A percentile compares a stretch with the other conserved stretches of the same genome.
Evolutionary conservation across 2,797 vertebrate genomes (phyloP).

Genomic region (Galaxias olidus): DNA sequence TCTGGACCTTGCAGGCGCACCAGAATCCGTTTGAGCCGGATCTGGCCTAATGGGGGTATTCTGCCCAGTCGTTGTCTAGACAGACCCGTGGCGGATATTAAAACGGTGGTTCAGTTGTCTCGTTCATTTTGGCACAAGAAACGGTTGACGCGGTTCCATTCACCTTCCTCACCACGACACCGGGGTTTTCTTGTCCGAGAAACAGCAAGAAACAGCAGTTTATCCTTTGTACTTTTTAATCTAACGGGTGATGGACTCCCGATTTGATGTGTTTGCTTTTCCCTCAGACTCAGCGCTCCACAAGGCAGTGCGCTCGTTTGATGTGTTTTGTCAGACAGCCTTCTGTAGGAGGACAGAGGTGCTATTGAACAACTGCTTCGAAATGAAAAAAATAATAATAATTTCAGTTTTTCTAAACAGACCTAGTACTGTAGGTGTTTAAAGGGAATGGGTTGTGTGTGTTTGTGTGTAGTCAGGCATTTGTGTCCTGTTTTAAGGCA

Average conservation of each 20-base stretch:
- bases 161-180: neutral
- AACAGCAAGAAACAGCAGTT: neutral
- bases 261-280: constrained; percentile 12
- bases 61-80: too few species aligned
- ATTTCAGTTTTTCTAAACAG: constrained; percentile 9
- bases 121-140: neutral
- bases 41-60: too few species aligned
- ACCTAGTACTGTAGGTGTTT: neutral
- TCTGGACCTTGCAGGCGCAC: too few species aligned
- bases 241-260: neutral
- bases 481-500: too few species aligned
- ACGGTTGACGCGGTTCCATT: neutral
- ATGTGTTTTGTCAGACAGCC: constrained; percentile 11
- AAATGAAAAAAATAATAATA: constrained; percentile 12
- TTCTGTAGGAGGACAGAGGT: neutral
- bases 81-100: too few species aligned
- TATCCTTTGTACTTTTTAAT: neutral
- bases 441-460: neutral
- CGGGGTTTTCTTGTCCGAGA: neutral
- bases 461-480: neutral
- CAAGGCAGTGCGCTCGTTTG: constrained; percentile 3
- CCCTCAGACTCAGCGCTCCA: constrained; percentile 1
- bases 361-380: constrained; percentile 6
- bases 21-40: too few species aligned
- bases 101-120: neutral